Evolutionary conservation across 1,140 invertebrate species (phyloP).

Genomic region (Maconellicoccus hirsutus): DNA sequence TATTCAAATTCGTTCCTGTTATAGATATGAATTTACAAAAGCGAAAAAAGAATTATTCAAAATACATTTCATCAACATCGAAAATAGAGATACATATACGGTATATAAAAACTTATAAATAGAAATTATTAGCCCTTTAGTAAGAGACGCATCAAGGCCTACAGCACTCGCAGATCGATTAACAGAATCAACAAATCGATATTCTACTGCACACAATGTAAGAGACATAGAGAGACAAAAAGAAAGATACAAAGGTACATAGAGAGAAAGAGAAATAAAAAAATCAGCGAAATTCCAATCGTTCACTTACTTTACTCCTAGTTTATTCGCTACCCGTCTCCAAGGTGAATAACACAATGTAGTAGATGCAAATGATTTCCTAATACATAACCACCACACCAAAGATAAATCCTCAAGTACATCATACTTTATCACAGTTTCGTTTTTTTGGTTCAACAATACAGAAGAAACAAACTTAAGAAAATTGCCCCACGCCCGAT

Average conservation of each 20-base stretch:
- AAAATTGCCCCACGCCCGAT: too few species aligned
- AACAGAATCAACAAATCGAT: not conserved
- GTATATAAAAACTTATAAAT: not conserved
- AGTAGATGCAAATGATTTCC: constrained; percentile 17
- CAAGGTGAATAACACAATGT: constrained; percentile 67
- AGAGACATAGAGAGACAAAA: constrained; percentile 10
- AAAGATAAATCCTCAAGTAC: not conserved
- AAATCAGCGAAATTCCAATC: constrained; percentile 14
- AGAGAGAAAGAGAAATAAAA: constrained; percentile 26
- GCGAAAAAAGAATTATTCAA: not conserved
- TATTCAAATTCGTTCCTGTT: not conserved
- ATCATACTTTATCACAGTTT: too few species aligned
- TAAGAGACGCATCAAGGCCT: not conserved
- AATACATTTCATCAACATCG: not conserved
- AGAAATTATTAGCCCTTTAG: not conserved
- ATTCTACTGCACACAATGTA: constrained; percentile 6
- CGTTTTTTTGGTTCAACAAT: too few species aligned
- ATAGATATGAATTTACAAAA: not conserved
- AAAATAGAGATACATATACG: not conserved
- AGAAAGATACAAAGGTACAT: constrained; percentile 15
- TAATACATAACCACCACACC: constrained; percentile 14
- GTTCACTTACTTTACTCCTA: constrained; percentile 80
- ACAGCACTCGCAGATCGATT: not conserved
- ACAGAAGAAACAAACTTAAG: too few species aligned
- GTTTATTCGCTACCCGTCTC: constrained; percentile 78